Evolutionary conservation across 2,113 vertebrate genomes (phyloP).

Genomic region (Alligator mississippiensis): DNA sequence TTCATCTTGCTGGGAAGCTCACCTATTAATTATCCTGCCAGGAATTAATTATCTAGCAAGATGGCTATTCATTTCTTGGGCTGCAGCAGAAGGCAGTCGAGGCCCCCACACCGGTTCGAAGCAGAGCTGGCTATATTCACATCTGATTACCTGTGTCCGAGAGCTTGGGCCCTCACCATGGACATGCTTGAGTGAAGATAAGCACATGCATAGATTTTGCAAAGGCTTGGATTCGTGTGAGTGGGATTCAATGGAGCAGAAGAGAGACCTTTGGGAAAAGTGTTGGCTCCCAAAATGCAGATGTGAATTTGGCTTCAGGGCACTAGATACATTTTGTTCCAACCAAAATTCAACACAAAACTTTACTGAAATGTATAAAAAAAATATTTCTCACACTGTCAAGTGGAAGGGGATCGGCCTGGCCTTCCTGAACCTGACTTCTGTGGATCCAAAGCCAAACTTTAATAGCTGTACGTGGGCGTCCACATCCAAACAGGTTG

Average conservation of each 20-base stretch:
- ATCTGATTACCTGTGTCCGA: fast-evolving
- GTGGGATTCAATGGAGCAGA: not conserved
- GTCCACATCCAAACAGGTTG: not conserved
- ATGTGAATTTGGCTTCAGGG: too few relatives aligned
- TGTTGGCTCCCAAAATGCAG: not conserved
- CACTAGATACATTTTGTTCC: too few relatives aligned
- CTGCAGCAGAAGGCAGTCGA: not conserved
- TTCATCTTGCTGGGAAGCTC: not conserved
- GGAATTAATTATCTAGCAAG: not conserved
- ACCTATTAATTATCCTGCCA: fast-evolving
- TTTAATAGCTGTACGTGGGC: not conserved
- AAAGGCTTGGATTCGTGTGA: slow-evolving; percentile 1
- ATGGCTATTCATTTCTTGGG: not conserved
- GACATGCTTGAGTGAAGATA: not conserved
- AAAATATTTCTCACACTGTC: too few relatives aligned
- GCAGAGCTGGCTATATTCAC: fast-evolving
- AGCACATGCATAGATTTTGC: slow-evolving; percentile 21
- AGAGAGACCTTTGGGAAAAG: not conserved
- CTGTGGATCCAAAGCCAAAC: not conserved
- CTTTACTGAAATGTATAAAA: too few relatives aligned
- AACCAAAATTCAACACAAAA: too few relatives aligned
- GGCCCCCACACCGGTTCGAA: not conserved
- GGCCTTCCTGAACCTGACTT: not conserved
- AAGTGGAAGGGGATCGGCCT: too few relatives aligned
- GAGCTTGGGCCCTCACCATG: fast-evolving